phyloP scores from a whole-genome alignment of 1,140 invertebrate species.

The Diprion similis region DNA sequence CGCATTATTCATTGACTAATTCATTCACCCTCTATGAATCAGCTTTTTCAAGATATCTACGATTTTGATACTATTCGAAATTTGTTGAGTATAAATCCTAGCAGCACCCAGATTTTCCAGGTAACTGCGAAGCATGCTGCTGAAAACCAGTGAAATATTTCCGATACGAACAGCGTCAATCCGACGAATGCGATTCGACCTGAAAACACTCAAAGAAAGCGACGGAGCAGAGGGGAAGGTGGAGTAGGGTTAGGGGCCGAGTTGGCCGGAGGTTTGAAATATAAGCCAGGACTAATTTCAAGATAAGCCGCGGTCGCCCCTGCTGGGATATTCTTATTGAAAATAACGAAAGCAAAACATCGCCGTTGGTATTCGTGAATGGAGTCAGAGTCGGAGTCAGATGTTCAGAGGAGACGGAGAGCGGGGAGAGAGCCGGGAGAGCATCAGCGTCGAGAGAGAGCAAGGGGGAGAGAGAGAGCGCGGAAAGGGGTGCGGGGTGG shows the following conservation, averaged over 20 bases:
- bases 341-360: slow-evolving; percentile 39
- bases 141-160: no score
- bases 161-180: no score
- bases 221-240: not conserved
- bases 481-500: slow-evolving; percentile 28
- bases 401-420: not conserved
- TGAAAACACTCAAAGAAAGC: not conserved
- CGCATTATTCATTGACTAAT: no score
- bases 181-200: not conserved
- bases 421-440: not conserved
- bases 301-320: slow-evolving; percentile 22
- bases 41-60: no score
- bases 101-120: no score
- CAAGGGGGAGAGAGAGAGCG: slow-evolving; percentile 40
- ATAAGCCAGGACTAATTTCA: slow-evolving; percentile 38
- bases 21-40: no score
- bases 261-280: slow-evolving; percentile 26
- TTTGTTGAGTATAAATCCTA: no score
- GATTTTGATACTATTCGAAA: no score
- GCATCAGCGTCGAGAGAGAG: slow-evolving; percentile 28
- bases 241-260: slow-evolving; percentile 1
- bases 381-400: slow-evolving; percentile 10
- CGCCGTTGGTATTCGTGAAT: slow-evolving; percentile 18
- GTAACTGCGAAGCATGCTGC: no score
- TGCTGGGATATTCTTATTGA: slow-evolving; percentile 42